These are phyloP conservation scores for Cyrtodaria siliqua DNA, from an alignment of 2,888 invertebrate genomes.

Conservation along the genomic window DNA sequence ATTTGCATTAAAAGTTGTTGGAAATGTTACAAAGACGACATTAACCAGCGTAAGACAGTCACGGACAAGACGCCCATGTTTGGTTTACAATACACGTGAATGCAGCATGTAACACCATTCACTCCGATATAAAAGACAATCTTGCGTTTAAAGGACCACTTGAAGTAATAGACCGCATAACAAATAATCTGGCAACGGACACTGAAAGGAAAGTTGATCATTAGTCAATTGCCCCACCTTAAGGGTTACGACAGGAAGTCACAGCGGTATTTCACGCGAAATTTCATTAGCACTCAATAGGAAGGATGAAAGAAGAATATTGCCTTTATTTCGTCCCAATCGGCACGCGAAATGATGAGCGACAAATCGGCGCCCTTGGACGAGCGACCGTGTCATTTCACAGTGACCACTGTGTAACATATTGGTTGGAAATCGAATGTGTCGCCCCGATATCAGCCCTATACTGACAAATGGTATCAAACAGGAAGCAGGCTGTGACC, in stretches of 20 bases:
- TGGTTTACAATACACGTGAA: conserved; percentile 19
- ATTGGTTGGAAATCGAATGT: conserved; percentile 15
- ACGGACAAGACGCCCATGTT: conserved; percentile 9
- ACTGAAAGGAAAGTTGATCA: conserved; percentile 36
- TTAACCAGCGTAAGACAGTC: no score
- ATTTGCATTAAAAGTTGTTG: no score
- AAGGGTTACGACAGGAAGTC: conserved; percentile 53
- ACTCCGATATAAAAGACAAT: conserved; percentile 17
- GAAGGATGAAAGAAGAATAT: conserved; percentile 39
- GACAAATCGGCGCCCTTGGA: conserved; percentile 49
- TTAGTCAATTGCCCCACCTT: conserved; percentile 59
- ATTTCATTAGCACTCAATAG: conserved; percentile 45
- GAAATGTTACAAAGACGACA: no score
- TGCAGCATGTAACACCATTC: conserved; percentile 31
- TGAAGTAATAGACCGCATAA: conserved; percentile 40
- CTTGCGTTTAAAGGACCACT: conserved; percentile 13
- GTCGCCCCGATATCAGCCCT: no score
- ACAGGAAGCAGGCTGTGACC: no score
- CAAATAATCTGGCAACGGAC: conserved; percentile 5
- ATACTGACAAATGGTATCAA: no score
- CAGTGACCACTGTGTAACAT: conserved; percentile 16
- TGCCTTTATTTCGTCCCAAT: conserved; percentile 40
- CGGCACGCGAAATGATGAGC: conserved; percentile 55
- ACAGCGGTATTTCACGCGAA: conserved; percentile 62
- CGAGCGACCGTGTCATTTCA: not conserved